A percentile compares a stretch with the other conserved stretches of the same genome.
These are phyloP conservation scores for Lamproptera curius DNA, from an alignment of 2,888 invertebrate genomes.

Conservation along the genomic window DNA sequence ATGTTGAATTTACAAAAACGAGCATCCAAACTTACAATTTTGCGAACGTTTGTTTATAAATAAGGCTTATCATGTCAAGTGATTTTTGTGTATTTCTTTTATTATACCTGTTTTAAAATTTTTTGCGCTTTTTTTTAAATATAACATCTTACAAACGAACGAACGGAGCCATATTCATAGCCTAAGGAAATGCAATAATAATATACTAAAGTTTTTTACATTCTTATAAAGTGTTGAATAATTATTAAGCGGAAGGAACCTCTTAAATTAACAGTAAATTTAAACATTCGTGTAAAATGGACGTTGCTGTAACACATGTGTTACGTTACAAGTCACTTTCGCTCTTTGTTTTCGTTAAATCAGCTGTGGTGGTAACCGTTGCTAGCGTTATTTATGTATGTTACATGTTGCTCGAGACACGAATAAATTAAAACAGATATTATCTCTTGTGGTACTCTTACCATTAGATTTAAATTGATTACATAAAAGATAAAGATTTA, in stretches of 20 bases:
- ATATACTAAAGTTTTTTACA: no score
- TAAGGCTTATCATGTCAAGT: not conserved
- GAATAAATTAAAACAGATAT: not conserved
- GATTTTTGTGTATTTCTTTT: not conserved
- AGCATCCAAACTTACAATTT: not conserved
- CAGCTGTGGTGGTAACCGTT: constrained; percentile 3
- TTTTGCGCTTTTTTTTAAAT: no score
- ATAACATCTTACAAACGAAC: no score
- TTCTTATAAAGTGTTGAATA: no score
- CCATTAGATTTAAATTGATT: no score
- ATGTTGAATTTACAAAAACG: not conserved
- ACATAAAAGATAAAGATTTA: no score
- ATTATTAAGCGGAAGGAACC: no score
- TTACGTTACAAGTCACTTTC: constrained; percentile 16
- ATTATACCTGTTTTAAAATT: no score
- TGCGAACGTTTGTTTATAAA: not conserved
- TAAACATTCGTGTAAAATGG: no score
- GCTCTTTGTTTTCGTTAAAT: constrained; percentile 19
- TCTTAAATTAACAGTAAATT: no score
- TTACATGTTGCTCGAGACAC: constrained; percentile 8
- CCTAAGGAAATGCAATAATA: no score
- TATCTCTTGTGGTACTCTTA: not conserved
- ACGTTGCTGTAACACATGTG: not conserved
- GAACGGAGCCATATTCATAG: no score
- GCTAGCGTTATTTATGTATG: constrained; percentile 9